Evolutionary conservation across 2,888 invertebrate genomes (phyloP).

Genomic region (Yponomeuta sedellus): DNA sequence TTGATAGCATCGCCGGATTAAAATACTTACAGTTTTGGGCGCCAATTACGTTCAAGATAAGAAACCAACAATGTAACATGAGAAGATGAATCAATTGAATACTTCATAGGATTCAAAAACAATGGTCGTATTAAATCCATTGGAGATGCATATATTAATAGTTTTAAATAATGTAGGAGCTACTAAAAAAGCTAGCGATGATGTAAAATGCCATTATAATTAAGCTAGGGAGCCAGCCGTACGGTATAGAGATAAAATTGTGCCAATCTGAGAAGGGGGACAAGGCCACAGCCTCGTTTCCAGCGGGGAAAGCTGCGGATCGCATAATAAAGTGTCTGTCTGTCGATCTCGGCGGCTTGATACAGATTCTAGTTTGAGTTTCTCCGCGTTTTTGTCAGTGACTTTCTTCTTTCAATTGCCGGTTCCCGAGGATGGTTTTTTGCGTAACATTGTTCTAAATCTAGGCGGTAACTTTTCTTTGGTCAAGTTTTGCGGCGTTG

Average conservation of each 20-base stretch:
- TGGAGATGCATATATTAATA: too few relatives aligned
- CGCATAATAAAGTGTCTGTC: slow-evolving; percentile 37
- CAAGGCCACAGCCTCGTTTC: slow-evolving; percentile 68
- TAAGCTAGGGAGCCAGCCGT: neutral
- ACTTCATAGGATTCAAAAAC: too few relatives aligned
- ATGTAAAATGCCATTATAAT: neutral
- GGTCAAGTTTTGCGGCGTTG: neutral
- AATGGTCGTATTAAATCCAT: too few relatives aligned
- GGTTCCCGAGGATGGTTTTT: neutral
- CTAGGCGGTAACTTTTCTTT: neutral
- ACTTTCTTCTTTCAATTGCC: neutral
- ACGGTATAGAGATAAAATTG: slow-evolving; percentile 57
- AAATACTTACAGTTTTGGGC: too few relatives aligned
- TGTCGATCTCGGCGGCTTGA: slow-evolving; percentile 25
- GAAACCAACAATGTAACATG: too few relatives aligned
- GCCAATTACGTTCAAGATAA: too few relatives aligned
- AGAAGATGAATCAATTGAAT: too few relatives aligned
- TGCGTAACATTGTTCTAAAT: neutral
- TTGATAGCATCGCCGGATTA: too few relatives aligned
- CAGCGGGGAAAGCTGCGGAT: slow-evolving; percentile 45
- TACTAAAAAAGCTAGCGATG: too few relatives aligned
- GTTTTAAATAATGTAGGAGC: too few relatives aligned
- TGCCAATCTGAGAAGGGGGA: slow-evolving; percentile 66
- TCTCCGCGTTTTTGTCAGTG: slow-evolving; percentile 1
- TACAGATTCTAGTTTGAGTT: slow-evolving; percentile 17